Conservation (phyloP, 2,113 vertebrate genomes). For the Monopterus albus region DNA sequence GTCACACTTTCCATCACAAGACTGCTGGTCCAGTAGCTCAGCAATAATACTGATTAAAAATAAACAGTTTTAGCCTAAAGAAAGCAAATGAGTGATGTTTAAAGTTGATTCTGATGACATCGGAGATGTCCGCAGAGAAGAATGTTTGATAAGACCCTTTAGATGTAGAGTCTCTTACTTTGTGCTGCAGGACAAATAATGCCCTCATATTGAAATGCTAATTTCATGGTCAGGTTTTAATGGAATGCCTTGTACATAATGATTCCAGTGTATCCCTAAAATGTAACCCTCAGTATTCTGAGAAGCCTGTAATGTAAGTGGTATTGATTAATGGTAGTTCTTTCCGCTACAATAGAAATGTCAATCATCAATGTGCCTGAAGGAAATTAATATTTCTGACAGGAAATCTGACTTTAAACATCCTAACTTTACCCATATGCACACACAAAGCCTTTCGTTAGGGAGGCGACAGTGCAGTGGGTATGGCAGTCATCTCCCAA, state of each 20-base stretch:
- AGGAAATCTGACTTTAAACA: slow-evolving; percentile 26
- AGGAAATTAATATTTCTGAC: slow-evolving; percentile 9
- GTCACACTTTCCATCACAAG: slow-evolving; percentile 8
- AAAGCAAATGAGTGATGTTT: slow-evolving; percentile 14
- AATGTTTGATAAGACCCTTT: background rate
- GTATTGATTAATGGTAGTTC: background rate
- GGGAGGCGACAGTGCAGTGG: too few relatives aligned
- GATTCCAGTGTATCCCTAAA: background rate
- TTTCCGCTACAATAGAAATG: background rate
- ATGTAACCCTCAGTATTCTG: background rate
- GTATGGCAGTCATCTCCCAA: too few relatives aligned
- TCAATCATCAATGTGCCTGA: slow-evolving; percentile 5
- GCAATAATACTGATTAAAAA: slow-evolving; percentile 63
- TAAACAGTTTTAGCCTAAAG: slow-evolving; percentile 38
- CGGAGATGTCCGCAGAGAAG: slow-evolving; percentile 12
- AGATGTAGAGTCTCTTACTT: slow-evolving; percentile 36
- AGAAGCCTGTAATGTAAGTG: background rate
- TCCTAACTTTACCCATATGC: background rate
- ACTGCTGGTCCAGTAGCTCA: background rate
- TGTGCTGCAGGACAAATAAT: slow-evolving; percentile 1
- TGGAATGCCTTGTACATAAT: background rate
- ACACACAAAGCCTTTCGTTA: slow-evolving; percentile 4
- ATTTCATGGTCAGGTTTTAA: background rate
- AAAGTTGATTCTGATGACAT: slow-evolving; percentile 37
- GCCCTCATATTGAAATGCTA: background rate